Percentiles rank a stretch among this genome's conserved stretches.
Conservation (phyloP, 2,797 vertebrate genomes). For the Syngnathus rostellatus region DNA sequence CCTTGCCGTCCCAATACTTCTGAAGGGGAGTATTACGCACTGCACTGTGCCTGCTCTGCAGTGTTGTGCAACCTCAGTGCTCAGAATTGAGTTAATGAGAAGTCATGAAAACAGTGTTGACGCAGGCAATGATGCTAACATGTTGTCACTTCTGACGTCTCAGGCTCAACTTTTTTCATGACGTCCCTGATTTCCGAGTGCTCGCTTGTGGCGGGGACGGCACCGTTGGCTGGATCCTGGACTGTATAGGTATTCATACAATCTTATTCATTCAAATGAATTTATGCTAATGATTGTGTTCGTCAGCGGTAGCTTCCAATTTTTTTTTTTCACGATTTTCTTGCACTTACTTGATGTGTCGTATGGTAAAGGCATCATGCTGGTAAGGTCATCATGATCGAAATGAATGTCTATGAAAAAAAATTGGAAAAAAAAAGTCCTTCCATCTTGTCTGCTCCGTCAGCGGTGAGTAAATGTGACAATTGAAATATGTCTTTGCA, state of each 20-base stretch:
- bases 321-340: background rate
- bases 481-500: conserved; percentile 43
- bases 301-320: background rate
- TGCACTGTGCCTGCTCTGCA: too few relatives aligned
- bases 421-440: too few relatives aligned
- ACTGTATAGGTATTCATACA: conserved; percentile 80
- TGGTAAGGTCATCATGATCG: background rate
- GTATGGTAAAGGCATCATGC: background rate
- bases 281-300: background rate
- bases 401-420: background rate
- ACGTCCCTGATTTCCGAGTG: conserved; percentile 86
- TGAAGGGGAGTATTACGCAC: too few relatives aligned
- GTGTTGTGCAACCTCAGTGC: background rate
- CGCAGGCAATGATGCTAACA: background rate
- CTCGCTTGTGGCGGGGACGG: conserved; percentile 91
- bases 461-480: background rate
- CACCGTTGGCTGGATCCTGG: conserved; percentile 92
- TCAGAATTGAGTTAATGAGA: background rate
- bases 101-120: background rate
- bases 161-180: conserved; percentile 88
- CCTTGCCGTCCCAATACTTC: too few relatives aligned
- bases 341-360: too few relatives aligned
- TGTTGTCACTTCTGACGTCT: conserved; percentile 11
- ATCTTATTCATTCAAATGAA: background rate
- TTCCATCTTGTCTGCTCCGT: background rate